phyloP scores from a whole-genome alignment of 1,140 invertebrate genomes.

The Caenorhabditis elegans region DNA sequence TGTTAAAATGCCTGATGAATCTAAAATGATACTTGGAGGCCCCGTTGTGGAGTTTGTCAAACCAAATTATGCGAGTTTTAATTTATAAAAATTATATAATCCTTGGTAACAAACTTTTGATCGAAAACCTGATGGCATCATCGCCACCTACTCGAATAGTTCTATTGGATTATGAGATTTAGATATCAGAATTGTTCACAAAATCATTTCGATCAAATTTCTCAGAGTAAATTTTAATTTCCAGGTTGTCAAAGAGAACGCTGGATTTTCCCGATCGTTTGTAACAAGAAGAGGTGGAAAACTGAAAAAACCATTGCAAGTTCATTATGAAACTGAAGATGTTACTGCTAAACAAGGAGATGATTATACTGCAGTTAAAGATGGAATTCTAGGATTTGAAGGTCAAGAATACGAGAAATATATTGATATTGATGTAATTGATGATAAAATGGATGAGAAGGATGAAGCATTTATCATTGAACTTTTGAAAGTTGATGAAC shows the following conservation, averaged over 20 bases:
- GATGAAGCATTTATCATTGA: constrained; percentile 89
- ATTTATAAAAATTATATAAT: background rate
- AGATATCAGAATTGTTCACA: too few relatives aligned
- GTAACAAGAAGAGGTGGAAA: constrained; percentile 28
- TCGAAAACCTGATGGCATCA: too few relatives aligned
- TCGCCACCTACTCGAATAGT: too few relatives aligned
- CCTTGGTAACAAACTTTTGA: too few relatives aligned
- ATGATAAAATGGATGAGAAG: constrained; percentile 97
- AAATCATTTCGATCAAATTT: too few relatives aligned
- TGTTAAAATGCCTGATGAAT: constrained; percentile 26
- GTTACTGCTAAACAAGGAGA: constrained; percentile 31
- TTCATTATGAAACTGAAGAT: constrained; percentile 41
- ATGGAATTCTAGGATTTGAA: constrained; percentile 27
- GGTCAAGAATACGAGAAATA: constrained; percentile 47
- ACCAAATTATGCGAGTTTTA: constrained; percentile 33
- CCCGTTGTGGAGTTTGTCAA: constrained; percentile 37
- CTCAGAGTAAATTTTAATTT: background rate
- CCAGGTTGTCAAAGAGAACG: constrained; percentile 34
- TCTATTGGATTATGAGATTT: too few relatives aligned
- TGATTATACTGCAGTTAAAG: constrained; percentile 29
- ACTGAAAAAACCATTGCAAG: background rate
- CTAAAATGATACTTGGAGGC: background rate
- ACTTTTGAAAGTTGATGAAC: constrained; percentile 67
- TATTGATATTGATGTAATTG: constrained; percentile 81
- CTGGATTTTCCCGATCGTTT: constrained; percentile 16